A percentile compares a stretch with the other conserved stretches of the same genome.
phyloP scores from a whole-genome alignment of 2,888 invertebrate species.

The Hypomecis punctinalis region DNA sequence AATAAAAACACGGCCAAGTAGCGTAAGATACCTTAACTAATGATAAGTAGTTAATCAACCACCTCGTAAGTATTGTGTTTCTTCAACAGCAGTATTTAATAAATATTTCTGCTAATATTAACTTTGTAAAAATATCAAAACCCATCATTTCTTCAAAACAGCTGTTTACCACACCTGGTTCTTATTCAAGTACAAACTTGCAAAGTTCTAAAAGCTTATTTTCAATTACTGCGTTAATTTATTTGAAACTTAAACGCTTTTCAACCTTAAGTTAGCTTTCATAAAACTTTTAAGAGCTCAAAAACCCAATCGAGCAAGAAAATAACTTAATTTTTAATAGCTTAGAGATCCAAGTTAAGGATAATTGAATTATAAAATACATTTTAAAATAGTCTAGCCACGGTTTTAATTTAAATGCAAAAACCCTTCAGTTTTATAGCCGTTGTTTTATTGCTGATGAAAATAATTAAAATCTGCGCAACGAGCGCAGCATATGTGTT shows the following conservation, averaged over 20 bases:
- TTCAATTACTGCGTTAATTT: background rate
- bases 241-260: conserved; percentile 6
- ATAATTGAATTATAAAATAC: conserved; percentile 4
- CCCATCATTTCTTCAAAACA: background rate
- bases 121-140: too few relatives aligned
- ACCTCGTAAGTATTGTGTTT: too few relatives aligned
- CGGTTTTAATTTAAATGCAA: conserved; percentile 3
- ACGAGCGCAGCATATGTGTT: conserved; percentile 1
- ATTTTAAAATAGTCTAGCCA: background rate
- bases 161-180: background rate
- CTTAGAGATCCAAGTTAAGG: background rate
- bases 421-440: conserved; percentile 7
- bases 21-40: too few relatives aligned
- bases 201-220: conserved; percentile 4
- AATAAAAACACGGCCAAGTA: too few relatives aligned
- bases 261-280: background rate
- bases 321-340: conserved; percentile 6
- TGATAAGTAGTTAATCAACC: too few relatives aligned
- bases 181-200: too few relatives aligned
- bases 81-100: too few relatives aligned
- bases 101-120: too few relatives aligned
- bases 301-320: background rate
- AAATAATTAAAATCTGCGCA: conserved; percentile 3
- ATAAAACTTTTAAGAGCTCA: background rate
- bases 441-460: background rate